phyloP scores from a whole-genome alignment of 2,113 vertebrate species.

The Corythaixoides concolor region DNA sequence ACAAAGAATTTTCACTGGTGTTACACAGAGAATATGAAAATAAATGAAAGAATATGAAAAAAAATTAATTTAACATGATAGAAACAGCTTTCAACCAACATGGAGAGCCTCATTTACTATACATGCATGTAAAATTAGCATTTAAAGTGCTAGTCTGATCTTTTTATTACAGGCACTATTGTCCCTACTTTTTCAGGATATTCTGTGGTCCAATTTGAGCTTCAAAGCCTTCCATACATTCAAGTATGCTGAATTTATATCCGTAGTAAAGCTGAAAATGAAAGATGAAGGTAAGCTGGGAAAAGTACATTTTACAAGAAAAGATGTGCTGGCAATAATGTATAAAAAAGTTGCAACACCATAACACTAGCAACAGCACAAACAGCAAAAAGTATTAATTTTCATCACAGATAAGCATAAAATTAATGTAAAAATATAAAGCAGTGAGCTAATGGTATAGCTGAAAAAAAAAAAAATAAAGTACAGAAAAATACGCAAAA shows the following conservation, averaged over 20 bases:
- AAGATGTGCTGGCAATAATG: background rate
- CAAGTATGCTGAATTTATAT: background rate
- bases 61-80: background rate
- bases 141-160: background rate
- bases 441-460: background rate
- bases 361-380: background rate
- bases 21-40: background rate
- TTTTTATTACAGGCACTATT: background rate
- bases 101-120: background rate
- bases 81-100: background rate
- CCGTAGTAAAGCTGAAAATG: background rate
- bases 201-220: background rate
- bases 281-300: background rate
- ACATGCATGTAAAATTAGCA: background rate
- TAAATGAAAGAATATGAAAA: background rate
- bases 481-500: background rate
- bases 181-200: background rate
- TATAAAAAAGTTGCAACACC: background rate
- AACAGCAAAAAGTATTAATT: background rate
- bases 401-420: background rate
- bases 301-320: background rate
- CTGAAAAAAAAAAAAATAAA: background rate
- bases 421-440: background rate
- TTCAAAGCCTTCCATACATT: background rate
- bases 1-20: background rate